These are phyloP conservation scores for Portunus trituberculatus DNA, from an alignment of 1,140 invertebrate genomes.

Conservation along the genomic window DNA sequence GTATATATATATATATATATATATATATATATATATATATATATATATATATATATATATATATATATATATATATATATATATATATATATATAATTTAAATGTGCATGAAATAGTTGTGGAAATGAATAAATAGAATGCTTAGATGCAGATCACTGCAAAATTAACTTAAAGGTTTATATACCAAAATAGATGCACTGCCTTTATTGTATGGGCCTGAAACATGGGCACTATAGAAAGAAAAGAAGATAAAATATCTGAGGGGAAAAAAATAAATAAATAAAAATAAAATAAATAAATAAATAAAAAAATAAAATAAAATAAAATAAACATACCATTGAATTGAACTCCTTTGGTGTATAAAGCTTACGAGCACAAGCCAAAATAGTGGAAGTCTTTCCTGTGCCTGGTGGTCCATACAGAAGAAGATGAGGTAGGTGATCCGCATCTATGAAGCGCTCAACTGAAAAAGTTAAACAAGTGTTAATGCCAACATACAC, in stretches of 20 bases:
- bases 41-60: too few relatives aligned
- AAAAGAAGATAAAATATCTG: neutral
- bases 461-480: slow-evolving; percentile 84
- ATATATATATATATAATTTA: too few relatives aligned
- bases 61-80: too few relatives aligned
- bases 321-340: slow-evolving; percentile 86
- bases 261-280: too few relatives aligned
- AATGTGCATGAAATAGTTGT: too few relatives aligned
- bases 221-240: too few relatives aligned
- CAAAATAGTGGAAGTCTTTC: slow-evolving; percentile 94
- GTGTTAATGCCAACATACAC: too few relatives aligned
- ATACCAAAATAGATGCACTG: too few relatives aligned
- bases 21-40: neutral
- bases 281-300: neutral
- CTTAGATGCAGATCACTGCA: too few relatives aligned
- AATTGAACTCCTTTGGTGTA: slow-evolving; percentile 90
- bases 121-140: too few relatives aligned
- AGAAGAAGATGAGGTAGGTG: slow-evolving; percentile 97
- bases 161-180: too few relatives aligned
- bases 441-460: slow-evolving; percentile 95
- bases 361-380: slow-evolving; percentile 98
- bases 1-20: neutral
- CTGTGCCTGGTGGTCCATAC: slow-evolving; percentile 97
- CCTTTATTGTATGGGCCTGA: too few relatives aligned
- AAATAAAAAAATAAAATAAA: neutral